These are phyloP conservation scores for Trididemnum clinides DNA, from an alignment of 23 tunicate species.

Conservation along the genomic window DNA sequence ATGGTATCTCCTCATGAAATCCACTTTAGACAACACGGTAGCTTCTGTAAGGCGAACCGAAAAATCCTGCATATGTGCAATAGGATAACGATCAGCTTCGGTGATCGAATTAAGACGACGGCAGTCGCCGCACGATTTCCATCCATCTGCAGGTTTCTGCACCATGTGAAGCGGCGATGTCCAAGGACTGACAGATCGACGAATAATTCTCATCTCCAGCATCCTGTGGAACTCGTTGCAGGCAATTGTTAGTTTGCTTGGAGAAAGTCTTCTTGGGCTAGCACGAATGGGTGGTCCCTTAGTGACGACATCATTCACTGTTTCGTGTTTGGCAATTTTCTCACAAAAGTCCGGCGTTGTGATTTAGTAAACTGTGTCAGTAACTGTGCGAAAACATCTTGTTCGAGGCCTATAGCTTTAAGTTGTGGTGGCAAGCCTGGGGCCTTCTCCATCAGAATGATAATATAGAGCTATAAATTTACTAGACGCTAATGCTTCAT, in stretches of 20 bases:
- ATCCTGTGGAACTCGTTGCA: not conserved
- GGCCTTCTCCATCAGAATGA: not conserved
- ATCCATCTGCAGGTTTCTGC: not conserved
- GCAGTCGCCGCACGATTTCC: conserved; percentile 11
- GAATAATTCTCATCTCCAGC: conserved; percentile 6
- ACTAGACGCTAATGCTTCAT: no score
- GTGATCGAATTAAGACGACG: not conserved
- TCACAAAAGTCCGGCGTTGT: not conserved
- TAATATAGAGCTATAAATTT: not conserved
- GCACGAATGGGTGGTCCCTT: not conserved
- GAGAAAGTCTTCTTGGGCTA: not conserved
- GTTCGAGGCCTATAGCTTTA: not conserved
- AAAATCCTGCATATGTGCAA: conserved; percentile 21
- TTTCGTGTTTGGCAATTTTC: no score
- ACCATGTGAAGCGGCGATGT: conserved; percentile 9
- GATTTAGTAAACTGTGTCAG: not conserved
- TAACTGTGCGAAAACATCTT: not conserved
- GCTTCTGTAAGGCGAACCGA: not conserved
- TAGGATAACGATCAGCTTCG: conserved; percentile 6
- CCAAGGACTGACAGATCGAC: not conserved
- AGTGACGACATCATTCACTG: not conserved
- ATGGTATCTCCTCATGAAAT: not conserved
- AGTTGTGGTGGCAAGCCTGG: not conserved
- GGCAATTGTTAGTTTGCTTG: not conserved
- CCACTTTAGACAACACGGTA: not conserved